These are phyloP conservation scores for Pleuronectes platessa DNA, from an alignment of 2,113 vertebrate genomes.

Conservation along the genomic window DNA sequence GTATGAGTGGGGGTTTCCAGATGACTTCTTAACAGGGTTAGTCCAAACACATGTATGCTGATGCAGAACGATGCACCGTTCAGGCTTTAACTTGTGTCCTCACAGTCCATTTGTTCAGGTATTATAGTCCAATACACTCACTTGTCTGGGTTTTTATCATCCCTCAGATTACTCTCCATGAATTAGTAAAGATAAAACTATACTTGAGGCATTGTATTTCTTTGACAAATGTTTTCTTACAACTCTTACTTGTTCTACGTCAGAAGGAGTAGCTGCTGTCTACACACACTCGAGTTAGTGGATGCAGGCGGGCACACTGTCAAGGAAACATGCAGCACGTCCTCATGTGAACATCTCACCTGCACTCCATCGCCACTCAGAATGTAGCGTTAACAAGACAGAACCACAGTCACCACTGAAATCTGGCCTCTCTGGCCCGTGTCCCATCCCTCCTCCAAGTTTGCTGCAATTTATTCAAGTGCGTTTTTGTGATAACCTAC, in stretches of 20 bases:
- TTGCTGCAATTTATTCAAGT: background rate
- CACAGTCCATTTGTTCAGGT: background rate
- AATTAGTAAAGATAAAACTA: background rate
- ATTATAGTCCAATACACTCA: background rate
- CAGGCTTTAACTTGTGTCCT: background rate
- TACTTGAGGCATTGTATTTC: background rate
- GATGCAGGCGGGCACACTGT: background rate
- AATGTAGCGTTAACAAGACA: background rate
- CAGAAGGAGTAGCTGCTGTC: background rate
- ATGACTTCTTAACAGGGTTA: constrained; percentile 14
- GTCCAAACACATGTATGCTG: constrained; percentile 6
- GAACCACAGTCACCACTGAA: background rate
- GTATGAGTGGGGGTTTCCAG: background rate
- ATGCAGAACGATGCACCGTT: constrained; percentile 16
- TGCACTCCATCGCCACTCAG: background rate
- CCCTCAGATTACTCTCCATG: background rate
- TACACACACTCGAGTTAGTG: no score
- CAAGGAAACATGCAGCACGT: constrained; percentile 18
- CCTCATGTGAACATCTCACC: constrained; percentile 25
- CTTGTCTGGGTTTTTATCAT: background rate
- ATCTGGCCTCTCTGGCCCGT: background rate
- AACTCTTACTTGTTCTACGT: background rate
- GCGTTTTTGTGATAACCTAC: background rate
- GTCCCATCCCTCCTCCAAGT: background rate
- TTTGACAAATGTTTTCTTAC: background rate